Percentiles rank a stretch among this genome's conserved stretches.
These are phyloP conservation scores for Xiphias gladius DNA, from an alignment of 2,113 vertebrate species.

Conservation along the genomic window DNA sequence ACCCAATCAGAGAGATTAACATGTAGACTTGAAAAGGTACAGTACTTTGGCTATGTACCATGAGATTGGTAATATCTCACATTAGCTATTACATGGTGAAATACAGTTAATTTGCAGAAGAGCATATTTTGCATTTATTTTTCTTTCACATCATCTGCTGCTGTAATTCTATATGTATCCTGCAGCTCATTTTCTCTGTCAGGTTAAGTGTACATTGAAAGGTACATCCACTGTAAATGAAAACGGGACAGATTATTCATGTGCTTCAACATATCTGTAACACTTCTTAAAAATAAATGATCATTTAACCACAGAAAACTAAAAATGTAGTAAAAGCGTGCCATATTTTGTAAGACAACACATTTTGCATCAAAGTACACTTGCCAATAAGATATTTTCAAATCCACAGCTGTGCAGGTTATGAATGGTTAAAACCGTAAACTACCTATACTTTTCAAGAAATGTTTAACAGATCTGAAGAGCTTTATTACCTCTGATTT, in stretches of 20 bases:
- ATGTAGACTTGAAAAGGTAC: background rate
- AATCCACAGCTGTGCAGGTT: background rate
- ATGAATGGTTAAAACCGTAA: background rate
- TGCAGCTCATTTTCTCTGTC: background rate
- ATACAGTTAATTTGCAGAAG: background rate
- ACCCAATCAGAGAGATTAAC: background rate
- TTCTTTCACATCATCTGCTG: background rate
- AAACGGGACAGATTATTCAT: background rate
- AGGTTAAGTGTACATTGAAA: slow-evolving; percentile 70
- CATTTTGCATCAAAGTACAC: background rate
- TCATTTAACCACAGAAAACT: background rate
- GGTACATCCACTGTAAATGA: slow-evolving; percentile 63
- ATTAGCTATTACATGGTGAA: too few relatives aligned
- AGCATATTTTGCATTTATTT: background rate
- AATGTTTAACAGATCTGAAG: background rate
- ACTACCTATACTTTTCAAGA: background rate
- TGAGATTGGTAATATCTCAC: background rate
- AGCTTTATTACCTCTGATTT: slow-evolving; percentile 68
- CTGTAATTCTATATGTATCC: background rate
- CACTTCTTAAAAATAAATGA: background rate
- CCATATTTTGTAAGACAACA: background rate
- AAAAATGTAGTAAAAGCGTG: background rate
- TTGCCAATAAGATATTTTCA: background rate
- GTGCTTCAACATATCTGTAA: too few relatives aligned
- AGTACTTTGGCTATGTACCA: background rate